Conservation (phyloP, 2,113 vertebrate species). For the Psephotus haematonotus region DNA sequence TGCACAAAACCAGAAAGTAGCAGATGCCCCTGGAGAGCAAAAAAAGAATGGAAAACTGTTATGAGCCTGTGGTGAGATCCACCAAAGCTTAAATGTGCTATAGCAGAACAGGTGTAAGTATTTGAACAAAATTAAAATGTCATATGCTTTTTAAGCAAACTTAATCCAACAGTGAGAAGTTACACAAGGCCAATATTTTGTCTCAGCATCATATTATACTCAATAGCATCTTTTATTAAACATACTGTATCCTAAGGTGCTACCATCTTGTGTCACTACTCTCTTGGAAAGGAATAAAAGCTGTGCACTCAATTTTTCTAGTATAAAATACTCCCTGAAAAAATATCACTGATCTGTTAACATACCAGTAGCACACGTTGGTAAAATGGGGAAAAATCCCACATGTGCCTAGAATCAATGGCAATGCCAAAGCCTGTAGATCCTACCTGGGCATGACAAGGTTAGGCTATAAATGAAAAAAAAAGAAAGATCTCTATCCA, state of each 20-base stretch:
- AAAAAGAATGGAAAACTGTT: background rate
- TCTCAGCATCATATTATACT: background rate
- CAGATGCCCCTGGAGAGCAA: background rate
- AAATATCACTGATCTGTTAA: background rate
- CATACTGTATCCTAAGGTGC: background rate
- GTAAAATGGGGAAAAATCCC: accelerated
- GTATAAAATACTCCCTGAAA: background rate
- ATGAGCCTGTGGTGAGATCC: background rate
- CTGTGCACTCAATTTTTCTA: background rate
- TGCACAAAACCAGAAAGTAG: background rate
- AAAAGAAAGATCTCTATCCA: background rate
- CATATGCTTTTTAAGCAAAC: background rate
- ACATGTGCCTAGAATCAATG: background rate
- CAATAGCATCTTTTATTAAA: background rate
- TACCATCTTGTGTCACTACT: background rate
- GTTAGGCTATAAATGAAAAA: background rate
- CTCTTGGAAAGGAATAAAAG: background rate
- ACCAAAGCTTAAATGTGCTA: background rate
- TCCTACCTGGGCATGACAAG: background rate
- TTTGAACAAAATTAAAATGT: background rate
- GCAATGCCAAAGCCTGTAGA: background rate
- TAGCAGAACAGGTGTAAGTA: background rate
- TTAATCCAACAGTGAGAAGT: background rate
- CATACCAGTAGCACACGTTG: background rate
- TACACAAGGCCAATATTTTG: background rate